Evolutionary conservation across 2,797 vertebrate genomes (phyloP), one percentile per base, ranked within the genome.

Genomic region (Rhinoraja longicauda): DNA sequence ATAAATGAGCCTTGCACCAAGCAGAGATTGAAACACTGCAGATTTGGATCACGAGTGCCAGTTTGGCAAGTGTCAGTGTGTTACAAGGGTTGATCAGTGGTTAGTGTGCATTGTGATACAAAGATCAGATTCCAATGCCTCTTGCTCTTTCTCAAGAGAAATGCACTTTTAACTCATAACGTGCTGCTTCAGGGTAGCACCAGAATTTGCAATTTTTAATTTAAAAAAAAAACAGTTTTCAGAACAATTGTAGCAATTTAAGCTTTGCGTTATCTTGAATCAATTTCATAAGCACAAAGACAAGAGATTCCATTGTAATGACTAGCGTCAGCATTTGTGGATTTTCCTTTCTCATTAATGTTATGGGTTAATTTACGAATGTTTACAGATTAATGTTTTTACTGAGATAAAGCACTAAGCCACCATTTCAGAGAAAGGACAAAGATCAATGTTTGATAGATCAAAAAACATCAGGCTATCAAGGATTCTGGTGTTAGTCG

Each of bases 21-120:
- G 97, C 97, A 98, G 97, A 98, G 97, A 97, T 97, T 96, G 96
- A 94, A 97, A 97, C 96, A 97, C 96, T 96, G 94, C 94, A 97
- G 96, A 97, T 75, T 92, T 92, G 70, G 90, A 92, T 92, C 90
- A 92, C n/a, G 90, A 92, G 70, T 92, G 90, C 90, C 90, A 92
- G 90, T 92, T 92, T 92, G 90, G 90, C 90, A 92, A 92, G 90
- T 92, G 90, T 92, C 90, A 92, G 90, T 92, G 90, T 92, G 90
- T 92, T 92, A 92, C 90, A 75, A 92, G 39, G 90, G 90, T 92
- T 92, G 90, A 92, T 92, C 90, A 92, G 70, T 92, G 90, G 90
- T 92, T 92, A 92, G 90, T 92, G 90, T 92, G 90, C 90, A 92
- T 57, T 92, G 90, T 92, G 39, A 53, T 92, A 88, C 17, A 72